Evolutionary conservation across 1,140 invertebrate species (phyloP).

Genomic region (Theocolax elegans): DNA sequence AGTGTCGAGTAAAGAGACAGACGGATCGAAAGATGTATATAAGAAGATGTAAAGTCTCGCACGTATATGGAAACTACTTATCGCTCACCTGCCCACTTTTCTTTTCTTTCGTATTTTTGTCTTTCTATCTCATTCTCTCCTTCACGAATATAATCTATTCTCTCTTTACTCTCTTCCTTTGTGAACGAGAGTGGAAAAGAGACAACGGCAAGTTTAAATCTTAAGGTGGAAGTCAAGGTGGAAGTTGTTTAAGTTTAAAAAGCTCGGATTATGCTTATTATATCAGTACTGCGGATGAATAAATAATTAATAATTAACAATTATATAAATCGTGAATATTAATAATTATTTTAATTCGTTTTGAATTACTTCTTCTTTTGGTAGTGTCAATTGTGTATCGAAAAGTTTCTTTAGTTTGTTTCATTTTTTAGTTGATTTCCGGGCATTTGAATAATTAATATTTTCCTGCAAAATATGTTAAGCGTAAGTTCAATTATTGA

Average conservation of each 20-base stretch:
- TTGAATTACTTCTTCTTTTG: not conserved
- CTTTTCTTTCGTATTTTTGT: not conserved
- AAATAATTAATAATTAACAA: too few relatives aligned
- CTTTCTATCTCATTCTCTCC: too few relatives aligned
- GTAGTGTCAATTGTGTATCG: too few relatives aligned
- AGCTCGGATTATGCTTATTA: conserved; percentile 8
- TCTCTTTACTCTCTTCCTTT: not conserved
- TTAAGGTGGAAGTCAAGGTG: not conserved
- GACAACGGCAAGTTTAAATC: conserved; percentile 6
- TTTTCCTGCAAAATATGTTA: too few relatives aligned
- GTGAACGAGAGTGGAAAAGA: not conserved
- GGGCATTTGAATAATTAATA: too few relatives aligned
- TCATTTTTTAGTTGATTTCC: too few relatives aligned
- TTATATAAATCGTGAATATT: not conserved
- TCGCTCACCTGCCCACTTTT: not conserved
- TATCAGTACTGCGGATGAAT: too few relatives aligned
- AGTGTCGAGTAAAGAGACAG: too few relatives aligned
- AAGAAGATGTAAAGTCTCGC: not conserved
- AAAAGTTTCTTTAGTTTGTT: too few relatives aligned
- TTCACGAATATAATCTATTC: too few relatives aligned
- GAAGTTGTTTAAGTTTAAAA: not conserved
- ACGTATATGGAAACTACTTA: not conserved
- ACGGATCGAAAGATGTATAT: not conserved
- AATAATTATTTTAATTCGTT: not conserved
- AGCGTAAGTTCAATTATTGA: too few relatives aligned